Percentiles rank a stretch among this genome's conserved stretches.
These are phyloP conservation scores for Platycheirus albimanus DNA, from an alignment of 2,888 invertebrate genomes.

Conservation along the genomic window DNA sequence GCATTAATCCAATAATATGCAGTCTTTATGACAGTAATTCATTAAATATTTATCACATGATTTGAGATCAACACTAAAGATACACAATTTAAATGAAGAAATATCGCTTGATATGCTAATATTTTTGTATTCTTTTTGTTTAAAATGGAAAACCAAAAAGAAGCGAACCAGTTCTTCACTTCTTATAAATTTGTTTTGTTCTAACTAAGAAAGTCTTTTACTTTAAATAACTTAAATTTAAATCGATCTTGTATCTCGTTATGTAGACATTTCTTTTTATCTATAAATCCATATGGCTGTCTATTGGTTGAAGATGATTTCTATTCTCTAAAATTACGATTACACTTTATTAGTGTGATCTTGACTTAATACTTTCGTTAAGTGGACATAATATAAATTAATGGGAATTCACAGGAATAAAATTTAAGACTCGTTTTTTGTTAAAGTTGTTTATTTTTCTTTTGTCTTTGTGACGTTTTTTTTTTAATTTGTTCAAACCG, in stretches of 20 bases:
- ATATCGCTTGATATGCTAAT: conserved; percentile 1
- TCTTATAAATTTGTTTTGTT: background rate
- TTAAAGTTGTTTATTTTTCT: background rate
- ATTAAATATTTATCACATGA: conserved; percentile 1
- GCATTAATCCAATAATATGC: conserved; percentile 16
- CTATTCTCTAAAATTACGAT: background rate
- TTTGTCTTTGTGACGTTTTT: background rate
- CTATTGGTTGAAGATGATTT: background rate
- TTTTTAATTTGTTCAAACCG: conserved; percentile 21
- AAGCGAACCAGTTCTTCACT: background rate
- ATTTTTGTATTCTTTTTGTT: background rate
- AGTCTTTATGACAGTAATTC: conserved; percentile 6
- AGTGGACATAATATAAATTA: conserved; percentile 25
- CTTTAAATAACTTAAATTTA: conserved; percentile 9
- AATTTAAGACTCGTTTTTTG: conserved; percentile 12
- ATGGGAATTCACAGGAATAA: conserved; percentile 43
- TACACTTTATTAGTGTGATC: conserved; percentile 4
- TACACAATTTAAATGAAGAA: background rate
- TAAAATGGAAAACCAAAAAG: conserved; percentile 7
- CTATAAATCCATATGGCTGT: background rate
- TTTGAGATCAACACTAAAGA: background rate
- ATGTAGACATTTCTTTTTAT: background rate
- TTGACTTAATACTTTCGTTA: conserved; percentile 10
- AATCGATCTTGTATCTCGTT: background rate
- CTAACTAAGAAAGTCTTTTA: conserved; percentile 13